These are phyloP conservation scores for Abrostola tripartita DNA, from an alignment of 2,888 invertebrate genomes.

Conservation along the genomic window DNA sequence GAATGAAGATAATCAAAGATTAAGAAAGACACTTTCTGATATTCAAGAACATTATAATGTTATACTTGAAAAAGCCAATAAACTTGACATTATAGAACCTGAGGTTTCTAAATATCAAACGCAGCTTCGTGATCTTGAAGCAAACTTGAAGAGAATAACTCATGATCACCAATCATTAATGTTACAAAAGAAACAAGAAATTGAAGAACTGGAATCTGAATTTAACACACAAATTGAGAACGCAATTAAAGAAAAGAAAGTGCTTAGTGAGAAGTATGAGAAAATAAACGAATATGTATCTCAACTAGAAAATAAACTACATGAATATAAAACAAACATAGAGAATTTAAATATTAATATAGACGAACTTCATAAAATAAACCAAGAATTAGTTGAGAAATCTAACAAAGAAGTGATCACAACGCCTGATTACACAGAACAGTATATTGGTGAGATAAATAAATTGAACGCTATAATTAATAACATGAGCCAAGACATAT, in stretches of 20 bases:
- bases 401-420: slow-evolving; percentile 55
- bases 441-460: slow-evolving; percentile 88
- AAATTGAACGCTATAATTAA: slow-evolving; percentile 85
- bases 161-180: slow-evolving; percentile 77
- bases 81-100: slow-evolving; percentile 70
- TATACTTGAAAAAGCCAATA: slow-evolving; percentile 74
- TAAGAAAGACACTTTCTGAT: slow-evolving; percentile 80
- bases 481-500: slow-evolving; percentile 84
- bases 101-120: slow-evolving; percentile 72
- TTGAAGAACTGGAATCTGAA: slow-evolving; percentile 82
- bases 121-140: slow-evolving; percentile 81
- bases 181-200: slow-evolving; percentile 78
- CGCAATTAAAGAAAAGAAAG: slow-evolving; percentile 84
- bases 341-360: slow-evolving; percentile 73
- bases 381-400: slow-evolving; percentile 72
- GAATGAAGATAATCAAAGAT: slow-evolving; percentile 84
- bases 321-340: slow-evolving; percentile 75
- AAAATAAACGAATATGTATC: slow-evolving; percentile 84
- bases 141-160: slow-evolving; percentile 73
- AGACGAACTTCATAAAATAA: slow-evolving; percentile 73
- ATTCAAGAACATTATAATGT: slow-evolving; percentile 77
- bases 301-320: slow-evolving; percentile 73
- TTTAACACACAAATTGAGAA: slow-evolving; percentile 83
- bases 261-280: slow-evolving; percentile 81
- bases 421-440: slow-evolving; percentile 82